Percentiles rank a stretch among this genome's conserved stretches.
Evolutionary conservation across 1,140 invertebrate genomes (phyloP).

Genomic region (Pseudobourletiella spinata): DNA sequence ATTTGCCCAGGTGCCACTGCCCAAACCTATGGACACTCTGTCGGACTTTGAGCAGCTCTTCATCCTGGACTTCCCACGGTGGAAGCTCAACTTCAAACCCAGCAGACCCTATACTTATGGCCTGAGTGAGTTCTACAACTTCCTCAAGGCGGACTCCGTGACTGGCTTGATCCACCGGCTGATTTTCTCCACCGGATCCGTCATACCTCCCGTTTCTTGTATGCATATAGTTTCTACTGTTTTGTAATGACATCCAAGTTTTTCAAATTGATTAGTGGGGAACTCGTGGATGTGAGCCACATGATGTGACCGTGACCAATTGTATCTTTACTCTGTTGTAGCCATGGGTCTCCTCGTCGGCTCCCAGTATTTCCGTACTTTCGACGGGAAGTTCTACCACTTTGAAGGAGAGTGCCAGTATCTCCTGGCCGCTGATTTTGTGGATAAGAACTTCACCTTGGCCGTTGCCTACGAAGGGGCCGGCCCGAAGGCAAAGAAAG

Average conservation of each 20-base stretch:
- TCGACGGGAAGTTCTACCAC: constrained; percentile 63
- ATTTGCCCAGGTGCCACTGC: constrained; percentile 26
- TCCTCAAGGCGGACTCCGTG: neutral
- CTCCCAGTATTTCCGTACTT: constrained; percentile 23
- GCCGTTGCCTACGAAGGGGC: constrained; percentile 50
- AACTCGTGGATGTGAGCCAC: no score
- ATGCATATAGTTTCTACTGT: no score
- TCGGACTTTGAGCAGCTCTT: constrained; percentile 19
- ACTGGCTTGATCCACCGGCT: neutral
- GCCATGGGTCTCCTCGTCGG: constrained; percentile 12
- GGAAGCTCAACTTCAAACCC: constrained; percentile 12
- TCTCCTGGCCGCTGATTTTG: constrained; percentile 69
- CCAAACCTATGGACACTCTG: constrained; percentile 20
- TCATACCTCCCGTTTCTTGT: neutral
- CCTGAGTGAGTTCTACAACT: neutral
- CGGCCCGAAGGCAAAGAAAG: constrained; percentile 42
- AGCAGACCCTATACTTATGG: constrained; percentile 10
- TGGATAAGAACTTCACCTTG: constrained; percentile 68
- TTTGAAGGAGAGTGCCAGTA: constrained; percentile 75
- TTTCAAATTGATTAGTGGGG: no score
- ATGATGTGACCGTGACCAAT: no score
- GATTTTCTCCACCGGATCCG: neutral
- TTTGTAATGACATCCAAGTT: no score
- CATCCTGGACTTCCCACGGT: constrained; percentile 8
- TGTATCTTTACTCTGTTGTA: neutral